Base-by-base conservation (phyloP, 2,113 vertebrate genomes). In the Pituophis catenifer region DNA sequence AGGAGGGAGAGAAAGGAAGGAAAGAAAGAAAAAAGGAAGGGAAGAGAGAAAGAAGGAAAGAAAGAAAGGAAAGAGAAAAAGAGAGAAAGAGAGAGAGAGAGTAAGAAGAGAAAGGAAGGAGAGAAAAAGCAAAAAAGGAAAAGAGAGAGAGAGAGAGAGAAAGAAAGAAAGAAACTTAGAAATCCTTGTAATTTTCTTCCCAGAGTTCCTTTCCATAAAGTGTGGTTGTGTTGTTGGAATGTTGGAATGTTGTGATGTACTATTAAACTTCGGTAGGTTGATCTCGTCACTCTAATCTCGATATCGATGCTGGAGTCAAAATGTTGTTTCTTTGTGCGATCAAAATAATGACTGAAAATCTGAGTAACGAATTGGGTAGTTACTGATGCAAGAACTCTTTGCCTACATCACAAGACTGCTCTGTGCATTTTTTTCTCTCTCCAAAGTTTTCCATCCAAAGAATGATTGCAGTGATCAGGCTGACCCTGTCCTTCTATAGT, bases 121-220 rank as follows among this genome's bases (percentile, higher is more conserved):
- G 13, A 15, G 13, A 55, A 10, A 4, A 15, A 55, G 54, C 3
- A 17, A 55, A 2, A 13, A 54, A 54, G 2, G 53, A 13, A 53
- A 53, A 53, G 10, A 11, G 2, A 53, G 2, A 53, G 12, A 12
- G 53, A 54, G 0, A 3, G 12, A 13, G 1, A 3, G 53, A 54
- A 54, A 13, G 13, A 54, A 54, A 54, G 11, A 55, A 4, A 21
- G 5, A 44, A 15, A 29, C 70, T 89, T 55, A 23, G 65, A 12
- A 91, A 17, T 62, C 44, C 21, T 44, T 70, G 38, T 19, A 1
- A 48, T 19, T 85, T 95, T 94, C 59, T 65, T 48, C 11, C 10
- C 91, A 91, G 94, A 86, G 86, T 54, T 7, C 75, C 86, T 95
- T 95, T 95, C 50, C 94, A 0, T 95, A 95, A 94, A 96, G 97